Percentiles rank a stretch among this genome's conserved stretches.
Evolutionary conservation across 2,888 invertebrate species (phyloP).

Genomic region (Drosophila anomelani): DNA sequence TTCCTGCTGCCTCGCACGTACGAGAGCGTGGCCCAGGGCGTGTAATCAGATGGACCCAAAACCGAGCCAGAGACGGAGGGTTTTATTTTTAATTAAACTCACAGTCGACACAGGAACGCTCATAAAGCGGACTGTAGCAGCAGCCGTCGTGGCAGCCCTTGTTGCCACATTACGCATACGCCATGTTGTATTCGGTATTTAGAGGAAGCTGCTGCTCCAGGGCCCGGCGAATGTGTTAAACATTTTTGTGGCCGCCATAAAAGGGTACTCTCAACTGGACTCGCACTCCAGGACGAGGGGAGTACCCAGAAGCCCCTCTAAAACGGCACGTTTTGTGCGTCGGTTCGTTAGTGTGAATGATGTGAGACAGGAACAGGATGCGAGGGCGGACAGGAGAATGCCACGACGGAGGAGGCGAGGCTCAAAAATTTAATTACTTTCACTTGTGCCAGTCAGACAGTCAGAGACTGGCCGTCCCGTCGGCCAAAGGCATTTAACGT

Average conservation of each 20-base stretch:
- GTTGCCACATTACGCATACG: slow-evolving; percentile 58
- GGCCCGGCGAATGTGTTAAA: slow-evolving; percentile 62
- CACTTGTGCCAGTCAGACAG: slow-evolving; percentile 62
- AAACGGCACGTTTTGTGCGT: slow-evolving; percentile 57
- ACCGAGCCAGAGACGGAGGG: slow-evolving; percentile 21
- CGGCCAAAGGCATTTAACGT: slow-evolving; percentile 74
- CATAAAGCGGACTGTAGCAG: slow-evolving; percentile 56
- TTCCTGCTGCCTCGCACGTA: slow-evolving; percentile 20
- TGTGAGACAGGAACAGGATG: slow-evolving; percentile 33
- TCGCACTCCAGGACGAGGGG: slow-evolving; percentile 7
- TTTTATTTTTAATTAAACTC: slow-evolving; percentile 75
- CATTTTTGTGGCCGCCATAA: slow-evolving; percentile 74
- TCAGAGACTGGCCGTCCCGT: slow-evolving; percentile 14
- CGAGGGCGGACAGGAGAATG: slow-evolving; percentile 22
- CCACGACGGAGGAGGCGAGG: slow-evolving; percentile 11
- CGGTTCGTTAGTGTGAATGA: slow-evolving; percentile 70
- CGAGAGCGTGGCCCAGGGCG: slow-evolving; percentile 39
- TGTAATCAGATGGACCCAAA: slow-evolving; percentile 54
- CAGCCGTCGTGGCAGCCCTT: slow-evolving; percentile 12
- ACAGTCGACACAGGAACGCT: slow-evolving; percentile 39
- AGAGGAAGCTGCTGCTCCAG: slow-evolving; percentile 55
- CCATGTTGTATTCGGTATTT: slow-evolving; percentile 25
- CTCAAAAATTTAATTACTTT: slow-evolving; percentile 79
- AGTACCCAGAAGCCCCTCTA: slow-evolving; percentile 25
- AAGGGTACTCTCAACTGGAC: slow-evolving; percentile 55